phyloP scores from a whole-genome alignment of 2,113 vertebrate genomes.

The Dipodomys stephensi region DNA sequence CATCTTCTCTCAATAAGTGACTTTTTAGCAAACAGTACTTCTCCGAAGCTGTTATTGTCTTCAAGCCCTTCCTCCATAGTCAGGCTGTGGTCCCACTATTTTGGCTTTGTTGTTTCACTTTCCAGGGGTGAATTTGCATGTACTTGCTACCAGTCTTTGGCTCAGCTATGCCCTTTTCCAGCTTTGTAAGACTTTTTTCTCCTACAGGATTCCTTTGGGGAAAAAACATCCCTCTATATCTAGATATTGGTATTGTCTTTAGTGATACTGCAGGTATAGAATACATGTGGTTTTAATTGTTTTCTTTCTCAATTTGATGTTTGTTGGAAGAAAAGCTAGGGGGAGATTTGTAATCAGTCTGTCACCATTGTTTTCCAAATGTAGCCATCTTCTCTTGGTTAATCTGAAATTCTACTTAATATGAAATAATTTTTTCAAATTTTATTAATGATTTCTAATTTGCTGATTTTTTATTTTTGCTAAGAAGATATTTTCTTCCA shows the following conservation, averaged over 20 bases:
- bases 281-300: background rate
- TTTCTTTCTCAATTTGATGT: background rate
- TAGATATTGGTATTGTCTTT: background rate
- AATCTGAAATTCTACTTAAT: conserved; percentile 32
- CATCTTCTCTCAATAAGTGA: background rate
- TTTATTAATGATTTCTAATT: conserved; percentile 42
- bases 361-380: conserved; percentile 29
- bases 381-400: background rate
- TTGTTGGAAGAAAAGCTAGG: background rate
- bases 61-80: background rate
- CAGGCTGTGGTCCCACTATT: background rate
- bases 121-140: background rate
- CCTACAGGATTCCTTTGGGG: background rate
- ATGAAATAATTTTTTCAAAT: conserved; percentile 7
- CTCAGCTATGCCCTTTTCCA: background rate
- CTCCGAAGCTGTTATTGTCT: background rate
- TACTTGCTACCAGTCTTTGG: too few relatives aligned
- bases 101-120: background rate
- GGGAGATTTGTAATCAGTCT: background rate
- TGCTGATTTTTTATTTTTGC: conserved; percentile 44
- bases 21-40: background rate
- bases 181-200: background rate
- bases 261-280: background rate
- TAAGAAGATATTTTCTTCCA: conserved; percentile 18
- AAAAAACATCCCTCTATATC: background rate